Conservation (phyloP, 2,797 vertebrate genomes). For the Aphelocoma californica region DNA sequence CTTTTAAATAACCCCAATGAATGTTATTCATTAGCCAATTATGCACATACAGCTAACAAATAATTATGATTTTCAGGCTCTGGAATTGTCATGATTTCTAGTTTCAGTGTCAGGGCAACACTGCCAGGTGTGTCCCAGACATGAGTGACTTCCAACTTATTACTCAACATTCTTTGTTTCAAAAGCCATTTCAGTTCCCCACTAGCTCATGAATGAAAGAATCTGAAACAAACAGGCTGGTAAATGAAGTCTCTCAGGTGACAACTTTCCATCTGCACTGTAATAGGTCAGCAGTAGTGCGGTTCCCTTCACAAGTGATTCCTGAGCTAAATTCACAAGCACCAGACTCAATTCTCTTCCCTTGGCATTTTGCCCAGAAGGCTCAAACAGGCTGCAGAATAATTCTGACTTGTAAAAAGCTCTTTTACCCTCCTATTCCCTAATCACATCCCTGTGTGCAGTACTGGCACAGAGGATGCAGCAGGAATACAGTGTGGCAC, state of each 20-base stretch:
- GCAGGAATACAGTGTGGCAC: not conserved
- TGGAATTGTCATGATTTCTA: not conserved
- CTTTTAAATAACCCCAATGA: not conserved
- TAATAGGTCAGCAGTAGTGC: not conserved
- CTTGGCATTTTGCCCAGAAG: not conserved
- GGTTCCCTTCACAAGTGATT: not conserved
- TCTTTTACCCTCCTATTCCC: not conserved
- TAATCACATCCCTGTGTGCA: not conserved
- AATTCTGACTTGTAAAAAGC: not conserved
- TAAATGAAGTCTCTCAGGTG: not conserved
- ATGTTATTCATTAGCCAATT: not conserved
- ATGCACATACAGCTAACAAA: not conserved
- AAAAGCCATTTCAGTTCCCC: not conserved
- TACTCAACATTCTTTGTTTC: not conserved
- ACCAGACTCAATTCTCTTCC: not conserved
- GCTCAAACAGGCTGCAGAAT: not conserved
- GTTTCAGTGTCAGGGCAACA: not conserved
- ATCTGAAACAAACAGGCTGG: not conserved
- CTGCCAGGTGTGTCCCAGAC: not conserved
- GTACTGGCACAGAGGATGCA: not conserved
- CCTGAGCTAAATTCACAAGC: not conserved
- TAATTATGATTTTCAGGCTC: not conserved
- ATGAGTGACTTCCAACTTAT: not conserved
- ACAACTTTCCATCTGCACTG: not conserved
- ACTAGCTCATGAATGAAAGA: not conserved